phyloP scores from a whole-genome alignment of 1,140 invertebrate genomes.

The Caenorhabditis inopinata region DNA sequence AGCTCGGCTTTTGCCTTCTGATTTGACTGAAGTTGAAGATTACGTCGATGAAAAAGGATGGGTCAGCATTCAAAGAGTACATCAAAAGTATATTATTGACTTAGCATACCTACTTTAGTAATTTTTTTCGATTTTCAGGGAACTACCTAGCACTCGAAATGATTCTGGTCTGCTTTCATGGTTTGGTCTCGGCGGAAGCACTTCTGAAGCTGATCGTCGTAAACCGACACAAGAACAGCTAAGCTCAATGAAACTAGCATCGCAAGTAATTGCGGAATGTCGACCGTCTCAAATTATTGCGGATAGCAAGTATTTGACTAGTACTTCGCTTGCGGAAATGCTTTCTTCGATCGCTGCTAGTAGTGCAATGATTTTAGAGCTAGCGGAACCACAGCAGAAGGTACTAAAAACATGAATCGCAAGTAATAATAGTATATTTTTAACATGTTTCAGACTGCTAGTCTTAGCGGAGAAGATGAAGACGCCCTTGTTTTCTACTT shows the following conservation, averaged over 20 bases:
- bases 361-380: constrained; percentile 1
- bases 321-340: constrained; percentile 79
- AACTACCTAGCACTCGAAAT: constrained; percentile 37
- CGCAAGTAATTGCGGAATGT: constrained; percentile 75
- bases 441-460: background rate
- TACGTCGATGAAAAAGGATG: constrained; percentile 83
- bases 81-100: no score
- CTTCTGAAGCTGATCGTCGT: constrained; percentile 37
- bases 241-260: constrained; percentile 69
- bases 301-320: constrained; percentile 90
- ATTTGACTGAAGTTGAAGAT: constrained; percentile 79
- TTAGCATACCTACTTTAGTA: constrained; percentile 69
- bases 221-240: constrained; percentile 57
- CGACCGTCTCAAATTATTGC: constrained; percentile 84
- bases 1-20: constrained; percentile 79
- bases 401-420: no score
- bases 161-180: constrained; percentile 67
- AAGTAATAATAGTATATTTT: no score
- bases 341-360: constrained; percentile 67
- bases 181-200: constrained; percentile 58
- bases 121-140: constrained; percentile 34
- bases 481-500: constrained; percentile 87
- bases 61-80: constrained; percentile 73
- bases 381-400: background rate
- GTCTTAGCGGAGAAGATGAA: constrained; percentile 74